phyloP scores from a whole-genome alignment of 53 echinoderm and acorn worm species.

The Apostichopus leukothele region DNA sequence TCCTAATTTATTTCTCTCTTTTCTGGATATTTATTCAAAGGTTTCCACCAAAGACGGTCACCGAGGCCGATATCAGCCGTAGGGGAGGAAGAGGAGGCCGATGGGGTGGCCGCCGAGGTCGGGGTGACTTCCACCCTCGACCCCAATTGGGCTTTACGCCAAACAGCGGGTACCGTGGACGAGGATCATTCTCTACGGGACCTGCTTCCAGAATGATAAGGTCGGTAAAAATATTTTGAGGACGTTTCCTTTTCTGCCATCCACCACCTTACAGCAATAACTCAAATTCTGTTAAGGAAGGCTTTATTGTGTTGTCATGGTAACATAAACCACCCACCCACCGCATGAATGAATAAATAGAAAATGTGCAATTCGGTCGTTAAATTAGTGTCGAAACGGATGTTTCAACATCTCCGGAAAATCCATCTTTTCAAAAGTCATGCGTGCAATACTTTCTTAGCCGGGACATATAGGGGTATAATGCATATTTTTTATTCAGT shows the following conservation, averaged over 20 bases:
- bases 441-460: too few relatives aligned
- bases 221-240: background rate
- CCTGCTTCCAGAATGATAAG: slow-evolving; percentile 75
- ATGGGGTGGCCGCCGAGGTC: slow-evolving; percentile 13
- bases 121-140: slow-evolving; percentile 51
- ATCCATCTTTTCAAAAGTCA: too few relatives aligned
- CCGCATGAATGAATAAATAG: too few relatives aligned
- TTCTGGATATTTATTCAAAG: background rate
- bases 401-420: too few relatives aligned
- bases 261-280: too few relatives aligned
- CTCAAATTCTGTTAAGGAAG: too few relatives aligned
- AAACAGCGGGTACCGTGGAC: slow-evolving; percentile 76
- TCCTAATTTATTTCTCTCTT: background rate
- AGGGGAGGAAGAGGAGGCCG: slow-evolving; percentile 53
- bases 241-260: too few relatives aligned
- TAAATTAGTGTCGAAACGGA: too few relatives aligned
- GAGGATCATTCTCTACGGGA: slow-evolving; percentile 43
- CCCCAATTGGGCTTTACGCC: slow-evolving; percentile 81
- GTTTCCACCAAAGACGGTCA: slow-evolving; percentile 31
- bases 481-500: too few relatives aligned
- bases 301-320: too few relatives aligned
- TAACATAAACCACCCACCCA: background rate
- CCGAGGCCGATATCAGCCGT: slow-evolving; percentile 48
- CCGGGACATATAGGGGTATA: too few relatives aligned
- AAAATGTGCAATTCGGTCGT: too few relatives aligned